phyloP scores from a whole-genome alignment of 2,797 vertebrate species.

The Falco naumanni region DNA sequence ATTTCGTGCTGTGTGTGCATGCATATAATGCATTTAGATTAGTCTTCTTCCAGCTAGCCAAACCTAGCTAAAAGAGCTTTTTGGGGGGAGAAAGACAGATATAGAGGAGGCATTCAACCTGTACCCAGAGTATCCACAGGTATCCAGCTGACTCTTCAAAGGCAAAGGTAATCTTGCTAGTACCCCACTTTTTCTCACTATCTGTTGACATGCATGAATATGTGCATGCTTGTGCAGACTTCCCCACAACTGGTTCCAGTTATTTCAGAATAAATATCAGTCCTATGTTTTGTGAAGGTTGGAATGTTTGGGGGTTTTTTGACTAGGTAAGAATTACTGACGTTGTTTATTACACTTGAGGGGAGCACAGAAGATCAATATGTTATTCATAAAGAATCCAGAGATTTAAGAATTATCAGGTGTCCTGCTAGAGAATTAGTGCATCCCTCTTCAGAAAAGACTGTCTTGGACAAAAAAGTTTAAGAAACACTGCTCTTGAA shows the following conservation, averaged over 20 bases:
- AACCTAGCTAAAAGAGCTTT: not conserved
- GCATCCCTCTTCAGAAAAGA: not conserved
- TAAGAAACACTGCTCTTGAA: not conserved
- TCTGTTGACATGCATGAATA: not conserved
- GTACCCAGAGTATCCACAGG: not conserved
- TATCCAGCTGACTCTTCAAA: not conserved
- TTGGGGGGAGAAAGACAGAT: not conserved
- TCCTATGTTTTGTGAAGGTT: not conserved
- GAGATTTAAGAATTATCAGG: not conserved
- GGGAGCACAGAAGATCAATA: not conserved
- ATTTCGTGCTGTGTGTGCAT: not conserved
- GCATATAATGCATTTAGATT: not conserved
- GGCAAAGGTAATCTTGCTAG: not conserved
- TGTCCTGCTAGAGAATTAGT: not conserved
- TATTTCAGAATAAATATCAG: not conserved
- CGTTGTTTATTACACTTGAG: not conserved
- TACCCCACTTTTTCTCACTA: not conserved
- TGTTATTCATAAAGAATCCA: not conserved
- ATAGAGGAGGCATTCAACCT: not conserved
- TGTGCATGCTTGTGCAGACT: not conserved
- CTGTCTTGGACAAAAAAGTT: not conserved
- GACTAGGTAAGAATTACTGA: not conserved
- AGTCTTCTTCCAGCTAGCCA: not conserved
- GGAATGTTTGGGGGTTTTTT: not conserved
- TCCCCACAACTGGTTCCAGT: not conserved